Percentiles rank a stretch among this genome's conserved stretches.
Conservation (phyloP, 2,888 invertebrate species). For the Polylopha cassiicola region DNA sequence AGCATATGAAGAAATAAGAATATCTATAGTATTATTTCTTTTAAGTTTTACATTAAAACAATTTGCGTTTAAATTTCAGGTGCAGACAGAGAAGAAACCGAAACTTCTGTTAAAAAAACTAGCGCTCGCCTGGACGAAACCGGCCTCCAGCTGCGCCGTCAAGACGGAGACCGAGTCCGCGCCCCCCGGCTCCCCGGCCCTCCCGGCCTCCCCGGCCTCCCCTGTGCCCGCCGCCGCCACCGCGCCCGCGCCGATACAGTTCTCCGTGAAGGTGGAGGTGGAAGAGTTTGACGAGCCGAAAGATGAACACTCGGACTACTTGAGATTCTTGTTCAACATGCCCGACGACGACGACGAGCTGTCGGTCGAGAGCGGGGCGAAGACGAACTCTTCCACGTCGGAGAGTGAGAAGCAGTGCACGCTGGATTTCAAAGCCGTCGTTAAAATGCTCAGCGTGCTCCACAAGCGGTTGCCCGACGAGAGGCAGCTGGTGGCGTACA, state of each 20-base stretch:
- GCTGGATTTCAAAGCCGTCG: constrained; percentile 2
- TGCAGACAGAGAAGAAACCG: background rate
- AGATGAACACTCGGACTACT: constrained; percentile 10
- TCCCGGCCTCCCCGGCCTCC: too few relatives aligned
- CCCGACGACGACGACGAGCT: too few relatives aligned
- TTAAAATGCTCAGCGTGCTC: background rate
- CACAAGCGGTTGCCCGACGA: constrained; percentile 5
- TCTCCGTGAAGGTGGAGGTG: constrained; percentile 33
- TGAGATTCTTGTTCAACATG: constrained; percentile 16
- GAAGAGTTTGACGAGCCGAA: constrained; percentile 25
- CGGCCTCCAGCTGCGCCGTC: too few relatives aligned
- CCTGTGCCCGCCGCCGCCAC: too few relatives aligned
- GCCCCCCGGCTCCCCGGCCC: too few relatives aligned
- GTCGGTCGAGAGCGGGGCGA: too few relatives aligned
- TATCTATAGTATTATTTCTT: too few relatives aligned
- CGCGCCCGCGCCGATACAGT: constrained; percentile 14
- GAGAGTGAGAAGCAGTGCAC: background rate
- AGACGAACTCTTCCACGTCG: too few relatives aligned
- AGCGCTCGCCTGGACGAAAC: too few relatives aligned
- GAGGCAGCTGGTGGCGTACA: constrained; percentile 2
- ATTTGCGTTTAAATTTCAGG: constrained; percentile 1
- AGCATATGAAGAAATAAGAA: too few relatives aligned
- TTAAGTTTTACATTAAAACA: too few relatives aligned
- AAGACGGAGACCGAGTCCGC: too few relatives aligned
- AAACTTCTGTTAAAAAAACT: constrained; percentile 6